phyloP scores from a whole-genome alignment of 2,797 vertebrate genomes.

The Fistularia commersonii region DNA sequence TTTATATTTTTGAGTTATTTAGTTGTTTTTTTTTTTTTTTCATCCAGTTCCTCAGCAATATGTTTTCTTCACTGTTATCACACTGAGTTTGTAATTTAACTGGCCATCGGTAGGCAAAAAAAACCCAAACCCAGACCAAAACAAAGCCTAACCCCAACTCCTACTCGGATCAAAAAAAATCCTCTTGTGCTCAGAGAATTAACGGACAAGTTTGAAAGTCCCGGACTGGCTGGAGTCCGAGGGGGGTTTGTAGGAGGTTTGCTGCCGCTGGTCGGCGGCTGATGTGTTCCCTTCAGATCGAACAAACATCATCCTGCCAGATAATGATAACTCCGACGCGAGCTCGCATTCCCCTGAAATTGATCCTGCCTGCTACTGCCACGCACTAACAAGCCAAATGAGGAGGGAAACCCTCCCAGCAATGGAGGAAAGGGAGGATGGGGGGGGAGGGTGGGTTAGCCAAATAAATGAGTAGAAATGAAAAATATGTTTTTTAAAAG shows the following conservation, averaged over 20 bases:
- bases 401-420: slow-evolving; percentile 70
- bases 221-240: slow-evolving; percentile 43
- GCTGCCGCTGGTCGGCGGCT: slow-evolving; percentile 45
- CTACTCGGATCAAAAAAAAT: slow-evolving; percentile 9
- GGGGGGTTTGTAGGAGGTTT: slow-evolving; percentile 45
- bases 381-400: slow-evolving; percentile 73
- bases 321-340: slow-evolving; percentile 69
- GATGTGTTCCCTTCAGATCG: slow-evolving; percentile 68
- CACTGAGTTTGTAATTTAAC: too few species aligned
- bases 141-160: slow-evolving; percentile 14
- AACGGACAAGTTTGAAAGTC: slow-evolving; percentile 34
- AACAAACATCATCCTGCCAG: slow-evolving; percentile 73
- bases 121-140: slow-evolving; percentile 50
- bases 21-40: too few species aligned
- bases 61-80: too few species aligned
- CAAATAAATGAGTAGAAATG: slow-evolving; percentile 58
- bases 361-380: slow-evolving; percentile 72
- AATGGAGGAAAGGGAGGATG: slow-evolving; percentile 38
- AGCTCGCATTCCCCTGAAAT: slow-evolving; percentile 73
- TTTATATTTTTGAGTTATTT: too few species aligned
- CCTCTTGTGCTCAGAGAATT: slow-evolving; percentile 27
- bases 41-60: too few species aligned
- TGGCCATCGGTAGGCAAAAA: slow-evolving; percentile 40
- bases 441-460: slow-evolving; percentile 37
- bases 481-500: background rate